Conservation (phyloP, 2,113 vertebrate species). For the Vombatus ursinus region DNA sequence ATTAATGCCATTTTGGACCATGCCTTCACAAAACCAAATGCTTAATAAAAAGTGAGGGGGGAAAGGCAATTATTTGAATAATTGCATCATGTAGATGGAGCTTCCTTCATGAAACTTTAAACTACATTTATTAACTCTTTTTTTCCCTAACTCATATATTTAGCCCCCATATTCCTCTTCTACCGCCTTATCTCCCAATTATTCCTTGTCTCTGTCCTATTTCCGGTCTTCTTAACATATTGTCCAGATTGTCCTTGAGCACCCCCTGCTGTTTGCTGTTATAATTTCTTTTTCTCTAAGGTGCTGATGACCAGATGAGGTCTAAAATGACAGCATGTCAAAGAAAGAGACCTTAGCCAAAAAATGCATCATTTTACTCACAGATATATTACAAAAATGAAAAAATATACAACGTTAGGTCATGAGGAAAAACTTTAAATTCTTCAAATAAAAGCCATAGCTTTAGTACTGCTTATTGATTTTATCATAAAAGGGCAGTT, state of each 20-base stretch:
- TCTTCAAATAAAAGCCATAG: slow-evolving; percentile 16
- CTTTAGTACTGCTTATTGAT: neutral
- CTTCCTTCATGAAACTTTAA: neutral
- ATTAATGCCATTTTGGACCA: neutral
- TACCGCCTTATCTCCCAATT: neutral
- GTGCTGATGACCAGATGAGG: neutral
- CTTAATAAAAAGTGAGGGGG: neutral
- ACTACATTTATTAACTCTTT: neutral
- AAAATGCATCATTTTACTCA: neutral
- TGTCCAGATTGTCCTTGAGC: slow-evolving; percentile 66
- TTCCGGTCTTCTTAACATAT: neutral
- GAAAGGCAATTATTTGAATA: neutral
- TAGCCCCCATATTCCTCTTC: neutral
- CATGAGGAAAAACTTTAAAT: neutral
- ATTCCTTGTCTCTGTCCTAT: neutral
- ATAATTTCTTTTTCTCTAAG: neutral
- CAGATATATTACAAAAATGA: neutral
- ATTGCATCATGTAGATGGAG: neutral
- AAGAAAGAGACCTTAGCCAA: neutral
- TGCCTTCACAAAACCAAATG: neutral
- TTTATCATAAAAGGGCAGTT: neutral
- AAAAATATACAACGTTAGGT: neutral
- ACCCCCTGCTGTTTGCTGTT: slow-evolving; percentile 75
- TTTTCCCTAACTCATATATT: neutral
- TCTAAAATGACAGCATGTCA: neutral